Base-by-base conservation (phyloP, 1,140 invertebrate species). In the Pantala flavescens region DNA sequence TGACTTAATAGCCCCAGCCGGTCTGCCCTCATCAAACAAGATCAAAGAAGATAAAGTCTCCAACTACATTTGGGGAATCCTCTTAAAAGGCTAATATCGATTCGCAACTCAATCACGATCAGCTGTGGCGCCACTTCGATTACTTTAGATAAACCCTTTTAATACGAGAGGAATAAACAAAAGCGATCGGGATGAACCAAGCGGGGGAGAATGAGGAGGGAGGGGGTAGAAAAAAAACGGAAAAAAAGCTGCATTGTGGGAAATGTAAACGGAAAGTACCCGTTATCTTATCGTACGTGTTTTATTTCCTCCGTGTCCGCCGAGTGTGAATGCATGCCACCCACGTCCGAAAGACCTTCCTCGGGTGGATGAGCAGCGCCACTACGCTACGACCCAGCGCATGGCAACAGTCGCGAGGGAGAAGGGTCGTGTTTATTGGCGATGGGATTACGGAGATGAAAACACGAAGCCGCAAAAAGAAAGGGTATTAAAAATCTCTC, bases 191-290 rank as follows among this genome's bases (percentile, higher is more conserved):
- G n/a, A 63, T 1, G 1, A 14, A 21, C n/a, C 5, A 21, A 63
- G 49, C 5, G 49, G 49, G n/a, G n/a, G 49, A 16, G 43, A 63
- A 63, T 63, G 28, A 63, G 49, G 49, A 63, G 43, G 43, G 16
- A 49, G 16, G 43, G 16, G 43, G 10, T 16, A 49, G 43, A 49
- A 9, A 49, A 49, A 11, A n/a, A 36, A 63, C 3, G 49, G 12
- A 63, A 63, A 63, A 3, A 63, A 63, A 7, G 49, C 49, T 5
- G 12, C 49, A 63, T 63, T 63, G 49, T 63, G 49, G 49, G 49
- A 63, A 63, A 63, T 63, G 49, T 63, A 63, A 63, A 63, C 49
- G 49, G n/a, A 63, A 63, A 63, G n/a, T 63, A 63, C n/a, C 49
- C n/a, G 14, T 21, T 21, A 63, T 21, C 49, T 63, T 63, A 63